Evolutionary conservation across 2,888 invertebrate genomes (phyloP), one percentile per base, ranked within the genome.

Genomic region (Cephus spinipes): DNA sequence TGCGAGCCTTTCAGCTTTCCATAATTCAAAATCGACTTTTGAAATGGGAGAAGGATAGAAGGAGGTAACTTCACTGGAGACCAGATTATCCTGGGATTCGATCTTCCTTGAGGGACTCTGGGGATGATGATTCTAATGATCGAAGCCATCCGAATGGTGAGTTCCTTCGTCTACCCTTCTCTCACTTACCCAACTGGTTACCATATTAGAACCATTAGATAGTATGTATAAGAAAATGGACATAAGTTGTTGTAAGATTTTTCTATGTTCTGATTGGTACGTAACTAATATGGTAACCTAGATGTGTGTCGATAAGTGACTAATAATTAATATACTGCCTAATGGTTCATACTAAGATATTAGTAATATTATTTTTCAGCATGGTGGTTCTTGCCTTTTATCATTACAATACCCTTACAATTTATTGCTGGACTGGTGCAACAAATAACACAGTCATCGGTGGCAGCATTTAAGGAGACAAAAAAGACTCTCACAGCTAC

Each of bases 111-210:
- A 81, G 84, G 86, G 86, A 85, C 84, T 82, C 85, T 83, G 40
- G 82, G 83, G 82, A 81, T 83, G 82, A 81, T 83, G 81, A 86
- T 86, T 84, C 40, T 55, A 15, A 77, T 81, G 77, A 82, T 82
- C 78, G 79, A 80, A 81, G 81, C 78, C 88, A 87, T 86, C 87
- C 79, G 79, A 86, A 87, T 83, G 91, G 91, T 91, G 91, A 91
- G 91, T 91, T 89, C 85, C 90, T 91, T 91, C 89, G 89, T 90
- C 91, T 91, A 89, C 91, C 91, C 91, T 91, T 91, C 91, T 91
- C 91, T 90, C 90, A 86, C 85, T 88, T 88, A 86, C 85, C 85
- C 82, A 81, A 85, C 83, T 81, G 80, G 78, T 69, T 68, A 68
- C 73, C 55, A 73, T 71, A 78, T 78, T 68, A 55, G 34, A 35